phyloP scores from a whole-genome alignment of 2,113 vertebrate species.

The Lepus americanus region DNA sequence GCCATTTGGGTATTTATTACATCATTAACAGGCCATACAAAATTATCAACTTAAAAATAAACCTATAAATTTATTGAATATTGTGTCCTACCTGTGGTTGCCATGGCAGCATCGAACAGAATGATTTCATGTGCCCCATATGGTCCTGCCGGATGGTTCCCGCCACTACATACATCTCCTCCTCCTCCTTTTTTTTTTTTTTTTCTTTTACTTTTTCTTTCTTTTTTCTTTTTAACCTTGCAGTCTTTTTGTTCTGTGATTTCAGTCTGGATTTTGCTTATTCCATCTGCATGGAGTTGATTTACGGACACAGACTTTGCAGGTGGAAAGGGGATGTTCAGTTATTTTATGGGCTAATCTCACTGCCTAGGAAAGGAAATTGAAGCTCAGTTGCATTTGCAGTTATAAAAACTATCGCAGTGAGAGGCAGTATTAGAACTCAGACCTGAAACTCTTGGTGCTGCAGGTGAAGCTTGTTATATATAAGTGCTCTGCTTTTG shows the following conservation, averaged over 20 bases:
- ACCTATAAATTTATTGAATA: too few relatives aligned
- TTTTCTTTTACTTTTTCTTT: not conserved
- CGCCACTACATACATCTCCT: not conserved
- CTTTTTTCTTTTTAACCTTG: not conserved
- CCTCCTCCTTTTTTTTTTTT: not conserved
- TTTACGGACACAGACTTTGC: not conserved
- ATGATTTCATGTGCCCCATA: too few relatives aligned
- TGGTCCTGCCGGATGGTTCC: too few relatives aligned
- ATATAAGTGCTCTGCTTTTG: not conserved
- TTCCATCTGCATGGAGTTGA: not conserved
- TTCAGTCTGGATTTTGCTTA: slow-evolving; percentile 22
- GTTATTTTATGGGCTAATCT: not conserved
- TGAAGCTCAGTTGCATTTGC: not conserved
- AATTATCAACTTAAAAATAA: too few relatives aligned
- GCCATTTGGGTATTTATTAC: too few relatives aligned
- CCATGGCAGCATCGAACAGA: too few relatives aligned
- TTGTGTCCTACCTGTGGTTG: too few relatives aligned
- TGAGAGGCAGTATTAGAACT: slow-evolving; percentile 17
- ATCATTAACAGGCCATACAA: too few relatives aligned
- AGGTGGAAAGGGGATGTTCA: not conserved
- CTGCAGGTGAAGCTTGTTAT: not conserved
- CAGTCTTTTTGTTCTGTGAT: not conserved
- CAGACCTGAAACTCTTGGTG: not conserved
- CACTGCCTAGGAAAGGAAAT: not conserved
- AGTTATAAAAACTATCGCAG: slow-evolving; percentile 10